These are phyloP conservation scores for Otocyon megalotis DNA, from an alignment of 2,113 vertebrate genomes.

Conservation along the genomic window DNA sequence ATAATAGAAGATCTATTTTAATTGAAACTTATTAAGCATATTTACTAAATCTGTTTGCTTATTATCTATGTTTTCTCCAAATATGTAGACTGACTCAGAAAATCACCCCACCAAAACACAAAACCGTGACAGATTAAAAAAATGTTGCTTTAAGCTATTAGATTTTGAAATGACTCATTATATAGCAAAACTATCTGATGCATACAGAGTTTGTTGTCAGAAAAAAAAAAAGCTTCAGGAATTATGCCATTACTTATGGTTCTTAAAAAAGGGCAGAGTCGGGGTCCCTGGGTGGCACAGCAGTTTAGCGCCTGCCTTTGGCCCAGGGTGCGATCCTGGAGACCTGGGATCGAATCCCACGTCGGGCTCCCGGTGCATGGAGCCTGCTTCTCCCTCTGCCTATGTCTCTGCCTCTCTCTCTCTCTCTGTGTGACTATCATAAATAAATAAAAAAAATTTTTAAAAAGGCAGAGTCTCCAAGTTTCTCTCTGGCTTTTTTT, in stretches of 20 bases:
- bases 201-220: not conserved
- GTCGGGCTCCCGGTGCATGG: too few relatives aligned
- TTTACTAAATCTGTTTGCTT: constrained; percentile 53
- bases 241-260: not conserved
- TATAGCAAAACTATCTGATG: constrained; percentile 20
- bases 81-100: not conserved
- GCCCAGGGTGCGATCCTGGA: too few relatives aligned
- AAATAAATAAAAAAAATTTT: too few relatives aligned
- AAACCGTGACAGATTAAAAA: constrained; percentile 23
- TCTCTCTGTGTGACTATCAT: too few relatives aligned
- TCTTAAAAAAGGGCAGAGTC: not conserved
- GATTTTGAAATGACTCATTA: constrained; percentile 29
- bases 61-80: not conserved
- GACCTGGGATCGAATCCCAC: too few relatives aligned
- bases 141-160: not conserved
- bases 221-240: constrained; percentile 15
- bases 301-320: too few relatives aligned
- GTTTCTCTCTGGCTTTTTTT: not conserved
- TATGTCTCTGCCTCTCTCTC: too few relatives aligned
- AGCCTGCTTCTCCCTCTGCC: too few relatives aligned
- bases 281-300: too few relatives aligned
- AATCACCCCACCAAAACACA: not conserved
- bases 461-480: not conserved
- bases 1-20: not conserved
- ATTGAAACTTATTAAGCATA: constrained; percentile 43